Evolutionary conservation across 2,888 invertebrate species (phyloP), one percentile per base, ranked within the genome.

Genomic region (Anorthoa munda): DNA sequence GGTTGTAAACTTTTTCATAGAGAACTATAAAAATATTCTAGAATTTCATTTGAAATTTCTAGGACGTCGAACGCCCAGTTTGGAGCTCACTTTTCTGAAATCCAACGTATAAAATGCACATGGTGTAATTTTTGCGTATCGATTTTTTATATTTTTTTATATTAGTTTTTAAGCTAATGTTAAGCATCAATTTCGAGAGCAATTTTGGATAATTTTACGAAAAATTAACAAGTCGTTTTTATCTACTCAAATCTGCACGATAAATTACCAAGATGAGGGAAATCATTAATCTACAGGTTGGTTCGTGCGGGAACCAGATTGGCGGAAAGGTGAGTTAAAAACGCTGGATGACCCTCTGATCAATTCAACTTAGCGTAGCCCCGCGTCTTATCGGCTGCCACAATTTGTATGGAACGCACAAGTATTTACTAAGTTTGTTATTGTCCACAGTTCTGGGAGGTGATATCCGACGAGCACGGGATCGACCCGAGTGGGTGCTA

Each of bases 401-500:
- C 3, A 4, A 23, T 61, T 17, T 2, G 4, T 31, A 12, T 23
- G 4, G n/a, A 15, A 11, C 15, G 15, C 18, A 17, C 4, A 51
- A 59, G 26, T 50, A 53, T 18, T 53, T 4, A 4, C 9, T 5
- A 31, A 31, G 0, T 45, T 17, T 45, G 3, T 26, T 39, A 39
- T 85, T 87, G 77, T 86, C 78, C 66, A n/a, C 92, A 97, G 97
- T 97, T 97, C 92, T 98, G 98, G 98, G 98, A 98, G 93, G 97
- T 95, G 75, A 98, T 98, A 87, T 98, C 98, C 9, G 98, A 98
- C 90, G 98, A 97, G 92, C 98, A 98, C 91, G 98, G 98, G 48
- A 97, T 98, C 86, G 97, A 98, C 91, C 97, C 98, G 2, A 96
- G 97, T 75, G 98, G 98, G 21, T 93, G 95, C 72, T 98, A 97